Evolutionary conservation across 2,888 invertebrate genomes (phyloP).

Genomic region (Zygogramma bicolorata): DNA sequence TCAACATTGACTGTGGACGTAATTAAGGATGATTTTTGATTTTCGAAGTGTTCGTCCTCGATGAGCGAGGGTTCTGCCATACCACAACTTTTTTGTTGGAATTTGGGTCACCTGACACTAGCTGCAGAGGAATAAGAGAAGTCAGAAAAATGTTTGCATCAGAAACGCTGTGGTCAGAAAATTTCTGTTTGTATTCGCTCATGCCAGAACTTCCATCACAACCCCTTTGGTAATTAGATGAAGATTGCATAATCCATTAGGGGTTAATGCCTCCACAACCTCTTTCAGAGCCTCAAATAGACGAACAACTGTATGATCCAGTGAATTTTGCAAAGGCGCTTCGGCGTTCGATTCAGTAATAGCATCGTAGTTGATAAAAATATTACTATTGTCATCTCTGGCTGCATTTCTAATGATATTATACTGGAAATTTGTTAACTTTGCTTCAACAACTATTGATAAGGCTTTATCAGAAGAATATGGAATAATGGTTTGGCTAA

Average conservation of each 20-base stretch:
- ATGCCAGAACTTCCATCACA: slow-evolving; percentile 39
- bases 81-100: slow-evolving; percentile 3
- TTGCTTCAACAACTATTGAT: too few relatives aligned
- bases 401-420: too few relatives aligned
- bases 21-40: slow-evolving; percentile 11
- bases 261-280: not conserved
- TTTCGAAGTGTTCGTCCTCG: not conserved
- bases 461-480: too few relatives aligned
- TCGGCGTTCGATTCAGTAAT: not conserved
- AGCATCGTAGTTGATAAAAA: too few relatives aligned
- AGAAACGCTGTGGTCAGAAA: slow-evolving; percentile 10
- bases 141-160: slow-evolving; percentile 26
- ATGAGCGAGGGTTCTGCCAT: slow-evolving; percentile 24
- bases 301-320: slow-evolving; percentile 1
- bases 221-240: slow-evolving; percentile 31
- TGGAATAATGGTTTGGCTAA: too few relatives aligned
- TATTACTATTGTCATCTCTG: too few relatives aligned
- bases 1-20: not conserved
- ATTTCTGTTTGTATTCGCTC: slow-evolving; percentile 33
- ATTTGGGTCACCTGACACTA: too few relatives aligned
- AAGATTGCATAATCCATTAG: not conserved
- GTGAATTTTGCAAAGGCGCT: slow-evolving; percentile 1
- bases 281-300: not conserved
- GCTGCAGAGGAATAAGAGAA: slow-evolving; percentile 18
- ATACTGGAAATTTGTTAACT: too few relatives aligned